phyloP scores from a whole-genome alignment of 2,113 vertebrate genomes.

The Myotis davidii region DNA sequence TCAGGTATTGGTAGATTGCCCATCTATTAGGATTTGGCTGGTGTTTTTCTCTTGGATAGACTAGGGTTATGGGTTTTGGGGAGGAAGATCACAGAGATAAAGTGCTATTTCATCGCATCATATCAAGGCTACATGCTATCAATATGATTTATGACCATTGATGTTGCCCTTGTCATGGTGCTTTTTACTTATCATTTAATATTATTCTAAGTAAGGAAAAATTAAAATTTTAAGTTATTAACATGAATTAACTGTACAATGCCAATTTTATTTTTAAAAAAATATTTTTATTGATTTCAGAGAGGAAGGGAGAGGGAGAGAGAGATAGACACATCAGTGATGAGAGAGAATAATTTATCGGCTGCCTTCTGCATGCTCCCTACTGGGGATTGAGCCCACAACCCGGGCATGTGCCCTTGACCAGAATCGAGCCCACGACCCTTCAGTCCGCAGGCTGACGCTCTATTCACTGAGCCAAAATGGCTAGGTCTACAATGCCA shows the following conservation, averaged over 20 bases:
- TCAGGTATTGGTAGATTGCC: not conserved
- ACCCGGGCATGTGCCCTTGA: too few species aligned
- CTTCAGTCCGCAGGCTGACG: too few species aligned
- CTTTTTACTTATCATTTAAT: constrained; percentile 13
- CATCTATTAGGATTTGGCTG: not conserved
- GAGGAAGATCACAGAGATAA: not conserved
- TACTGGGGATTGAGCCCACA: too few species aligned
- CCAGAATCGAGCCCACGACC: too few species aligned
- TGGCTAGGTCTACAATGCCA: not conserved
- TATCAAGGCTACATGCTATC: not conserved
- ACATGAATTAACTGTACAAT: not conserved
- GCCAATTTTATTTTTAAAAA: not conserved
- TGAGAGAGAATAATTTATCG: too few species aligned
- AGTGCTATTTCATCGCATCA: not conserved
- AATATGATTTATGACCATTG: constrained; percentile 6
- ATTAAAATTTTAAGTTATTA: not conserved
- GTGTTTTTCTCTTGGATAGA: constrained; percentile 26
- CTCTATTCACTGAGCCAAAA: too few species aligned
- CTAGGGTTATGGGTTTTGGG: not conserved
- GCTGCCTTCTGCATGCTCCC: too few species aligned
- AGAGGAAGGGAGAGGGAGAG: too few species aligned
- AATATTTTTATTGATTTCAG: too few species aligned
- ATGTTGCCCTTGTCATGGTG: not conserved
- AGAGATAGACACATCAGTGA: too few species aligned
- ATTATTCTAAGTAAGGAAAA: not conserved